phyloP scores from a whole-genome alignment of 2,888 invertebrate genomes.

The Margaritifera margaritifera region DNA sequence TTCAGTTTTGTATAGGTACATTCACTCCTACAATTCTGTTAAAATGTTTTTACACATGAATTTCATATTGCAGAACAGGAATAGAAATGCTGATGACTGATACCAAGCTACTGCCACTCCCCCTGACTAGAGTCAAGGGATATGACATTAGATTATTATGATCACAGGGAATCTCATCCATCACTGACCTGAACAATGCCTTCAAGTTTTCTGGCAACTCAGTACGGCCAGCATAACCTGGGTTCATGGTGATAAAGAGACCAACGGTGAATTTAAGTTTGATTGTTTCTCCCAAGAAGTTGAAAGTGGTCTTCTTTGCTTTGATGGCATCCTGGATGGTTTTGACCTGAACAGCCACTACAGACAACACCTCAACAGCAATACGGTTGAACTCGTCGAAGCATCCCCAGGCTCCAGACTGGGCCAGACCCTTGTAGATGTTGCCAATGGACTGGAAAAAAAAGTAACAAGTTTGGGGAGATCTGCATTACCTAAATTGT shows the following conservation, averaged over 20 bases:
- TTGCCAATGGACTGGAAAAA: conserved; percentile 90
- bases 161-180: no score
- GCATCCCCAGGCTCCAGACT: conserved; percentile 98
- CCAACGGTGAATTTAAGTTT: conserved; percentile 89
- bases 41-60: no score
- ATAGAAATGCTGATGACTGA: no score
- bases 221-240: conserved; percentile 92
- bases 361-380: conserved; percentile 96
- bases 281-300: conserved; percentile 96
- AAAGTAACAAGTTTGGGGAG: no score
- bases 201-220: conserved; percentile 72
- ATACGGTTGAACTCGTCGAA: conserved; percentile 98
- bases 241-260: conserved; percentile 98
- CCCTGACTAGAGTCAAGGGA: no score
- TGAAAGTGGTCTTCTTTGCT: conserved; percentile 89
- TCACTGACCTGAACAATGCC: no score
- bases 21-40: no score
- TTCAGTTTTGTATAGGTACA: no score
- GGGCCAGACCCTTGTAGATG: conserved; percentile 96
- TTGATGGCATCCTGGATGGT: conserved; percentile 85
- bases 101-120: no score
- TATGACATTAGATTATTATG: no score
- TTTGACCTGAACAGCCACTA: conserved; percentile 93
- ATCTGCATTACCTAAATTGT: no score
- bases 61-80: no score